phyloP scores from a whole-genome alignment of 1,140 invertebrate genomes.

The Chironomus striatipennis region DNA sequence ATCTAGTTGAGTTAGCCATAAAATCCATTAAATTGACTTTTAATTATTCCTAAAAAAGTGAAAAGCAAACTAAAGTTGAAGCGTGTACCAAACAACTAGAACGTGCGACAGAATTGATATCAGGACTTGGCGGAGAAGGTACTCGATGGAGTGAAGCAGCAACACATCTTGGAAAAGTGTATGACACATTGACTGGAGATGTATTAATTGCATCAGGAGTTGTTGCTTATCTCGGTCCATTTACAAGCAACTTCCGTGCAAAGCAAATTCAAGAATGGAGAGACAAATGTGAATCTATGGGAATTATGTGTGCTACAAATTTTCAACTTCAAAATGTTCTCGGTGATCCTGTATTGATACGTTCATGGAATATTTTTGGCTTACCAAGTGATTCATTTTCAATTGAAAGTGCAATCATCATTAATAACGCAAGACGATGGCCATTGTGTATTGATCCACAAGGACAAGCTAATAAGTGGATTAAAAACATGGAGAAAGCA shows the following conservation, averaged over 20 bases:
- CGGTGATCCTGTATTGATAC: slow-evolving; percentile 78
- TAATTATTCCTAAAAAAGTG: slow-evolving; percentile 38
- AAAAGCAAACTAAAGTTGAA: slow-evolving; percentile 71
- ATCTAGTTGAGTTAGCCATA: not conserved
- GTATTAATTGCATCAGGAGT: slow-evolving; percentile 79
- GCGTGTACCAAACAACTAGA: slow-evolving; percentile 83
- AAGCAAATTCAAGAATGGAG: slow-evolving; percentile 62
- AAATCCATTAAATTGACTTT: not conserved
- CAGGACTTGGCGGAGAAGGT: slow-evolving; percentile 75
- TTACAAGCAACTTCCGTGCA: slow-evolving; percentile 65
- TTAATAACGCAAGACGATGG: slow-evolving; percentile 73
- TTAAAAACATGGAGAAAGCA: slow-evolving; percentile 86
- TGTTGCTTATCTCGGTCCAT: slow-evolving; percentile 85
- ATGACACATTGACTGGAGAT: slow-evolving; percentile 62
- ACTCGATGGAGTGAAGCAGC: slow-evolving; percentile 73
- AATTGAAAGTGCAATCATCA: slow-evolving; percentile 87
- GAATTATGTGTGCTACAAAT: slow-evolving; percentile 64
- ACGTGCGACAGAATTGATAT: slow-evolving; percentile 86
- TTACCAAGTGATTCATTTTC: slow-evolving; percentile 84
- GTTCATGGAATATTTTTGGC: slow-evolving; percentile 86
- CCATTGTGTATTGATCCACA: slow-evolving; percentile 94
- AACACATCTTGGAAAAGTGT: slow-evolving; percentile 58
- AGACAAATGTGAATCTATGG: slow-evolving; percentile 49
- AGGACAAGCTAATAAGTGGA: slow-evolving; percentile 88
- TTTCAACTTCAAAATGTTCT: slow-evolving; percentile 68